Evolutionary conservation across 2,113 vertebrate genomes (phyloP), one percentile per base, ranked within the genome.

Genomic region (Brachyhypopomus gauderio): DNA sequence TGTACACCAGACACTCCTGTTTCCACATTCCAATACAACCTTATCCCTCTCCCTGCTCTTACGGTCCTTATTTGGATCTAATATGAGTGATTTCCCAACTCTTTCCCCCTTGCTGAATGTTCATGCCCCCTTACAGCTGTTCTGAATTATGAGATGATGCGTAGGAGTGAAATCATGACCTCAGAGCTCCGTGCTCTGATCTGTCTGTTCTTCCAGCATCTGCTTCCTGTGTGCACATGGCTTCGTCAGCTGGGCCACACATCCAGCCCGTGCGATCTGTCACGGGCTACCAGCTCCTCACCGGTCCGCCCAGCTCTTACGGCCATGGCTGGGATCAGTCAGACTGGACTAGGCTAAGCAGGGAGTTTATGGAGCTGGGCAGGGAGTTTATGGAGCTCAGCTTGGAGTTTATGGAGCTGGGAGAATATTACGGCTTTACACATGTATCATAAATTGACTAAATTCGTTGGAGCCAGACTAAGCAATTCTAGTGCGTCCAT

Each of bases 71-170:
- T 25, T 25, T 45, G 38, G 30, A 25, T 52, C 27, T 52, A 34
- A 8, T 48, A 22, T 22, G 12, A n/a, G 55, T 74, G 69, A 59
- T 81, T 20, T 22, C 6, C n/a, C 3, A 17, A 64, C 34, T 64
- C 41, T 80, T 67, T 62, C 56, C 38, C 14, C 17, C 16, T 20
- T 23, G 17, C 41, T 2, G 60, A 63, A 41, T 38, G n/a, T 19
- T 73, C 38, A 64, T n/a, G n/a, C 59, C 58, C 71, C 41, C 19
- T 23, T 45, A 41, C 71, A 79, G 64, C 66, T 79, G 75, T 27
- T 56, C 17, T 85, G 45, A 74, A 59, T 84, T 30, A 71, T 11
- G 79, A 52, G 45, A 52, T 22, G 55, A 52, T 69, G 48, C 34
- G 66, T 25, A 80, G 22, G 62, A 30, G 52, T 56, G 4, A 60